Percentiles rank a stretch among this genome's conserved stretches.
Evolutionary conservation across 2,797 vertebrate genomes (phyloP).

Genomic region (Helicolenus hilgendorfi): DNA sequence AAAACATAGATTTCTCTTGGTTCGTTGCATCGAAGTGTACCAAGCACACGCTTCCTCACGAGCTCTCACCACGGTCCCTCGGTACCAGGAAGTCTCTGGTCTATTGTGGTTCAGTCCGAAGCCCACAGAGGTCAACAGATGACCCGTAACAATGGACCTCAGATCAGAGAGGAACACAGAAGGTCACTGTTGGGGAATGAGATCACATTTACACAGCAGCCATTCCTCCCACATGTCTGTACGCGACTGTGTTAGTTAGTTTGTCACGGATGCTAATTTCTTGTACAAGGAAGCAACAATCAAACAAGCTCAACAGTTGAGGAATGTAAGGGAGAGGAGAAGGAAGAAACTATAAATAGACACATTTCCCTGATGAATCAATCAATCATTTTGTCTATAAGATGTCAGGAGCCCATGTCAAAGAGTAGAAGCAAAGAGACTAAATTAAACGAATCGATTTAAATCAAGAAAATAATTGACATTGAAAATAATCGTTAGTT

Average conservation of each 20-base stretch:
- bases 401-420: too few relatives aligned
- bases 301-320: background rate
- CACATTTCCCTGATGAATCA: too few relatives aligned
- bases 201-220: conserved; percentile 50
- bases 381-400: too few relatives aligned
- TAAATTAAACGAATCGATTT: background rate
- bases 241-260: background rate
- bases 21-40: background rate
- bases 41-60: background rate
- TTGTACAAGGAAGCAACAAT: background rate
- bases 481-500: background rate
- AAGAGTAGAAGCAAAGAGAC: too few relatives aligned
- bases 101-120: conserved; percentile 56
- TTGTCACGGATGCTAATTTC: background rate
- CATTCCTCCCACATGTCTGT: conserved; percentile 9
- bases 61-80: background rate
- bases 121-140: conserved; percentile 43
- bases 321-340: background rate
- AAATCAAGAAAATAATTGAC: background rate
- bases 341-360: background rate
- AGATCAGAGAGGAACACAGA: conserved; percentile 55
- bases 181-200: conserved; percentile 58
- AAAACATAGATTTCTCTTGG: background rate
- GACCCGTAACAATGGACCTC: conserved; percentile 69
- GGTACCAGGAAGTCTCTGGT: conserved; percentile 68